A percentile compares a stretch with the other conserved stretches of the same genome.
Conservation (phyloP, 2,113 vertebrate species). For the Chroicocephalus ridibundus region DNA sequence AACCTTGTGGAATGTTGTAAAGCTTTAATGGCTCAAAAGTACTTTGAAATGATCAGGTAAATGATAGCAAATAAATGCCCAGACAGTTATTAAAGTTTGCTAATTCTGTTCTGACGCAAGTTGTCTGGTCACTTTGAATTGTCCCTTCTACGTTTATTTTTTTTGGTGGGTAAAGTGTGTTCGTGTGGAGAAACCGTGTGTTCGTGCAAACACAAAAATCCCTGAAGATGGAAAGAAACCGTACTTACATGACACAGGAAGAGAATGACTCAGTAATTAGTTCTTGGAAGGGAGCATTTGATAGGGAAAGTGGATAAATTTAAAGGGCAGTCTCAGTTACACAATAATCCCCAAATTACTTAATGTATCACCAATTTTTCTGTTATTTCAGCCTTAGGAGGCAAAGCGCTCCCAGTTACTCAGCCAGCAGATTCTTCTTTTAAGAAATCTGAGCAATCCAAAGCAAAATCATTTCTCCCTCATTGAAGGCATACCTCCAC, state of each 20-base stretch:
- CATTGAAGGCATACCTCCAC: background rate
- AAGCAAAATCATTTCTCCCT: background rate
- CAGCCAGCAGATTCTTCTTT: background rate
- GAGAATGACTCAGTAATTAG: conserved; percentile 4
- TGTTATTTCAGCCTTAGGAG: background rate
- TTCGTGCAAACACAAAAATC: rapidly evolving
- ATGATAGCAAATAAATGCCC: background rate
- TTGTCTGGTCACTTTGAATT: background rate
- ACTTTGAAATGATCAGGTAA: conserved; percentile 6
- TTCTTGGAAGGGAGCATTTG: conserved; percentile 30
- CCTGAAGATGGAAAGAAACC: background rate
- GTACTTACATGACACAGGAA: background rate
- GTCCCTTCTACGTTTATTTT: background rate
- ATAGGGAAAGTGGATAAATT: conserved; percentile 34
- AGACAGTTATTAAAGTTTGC: background rate
- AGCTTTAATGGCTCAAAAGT: conserved; percentile 5
- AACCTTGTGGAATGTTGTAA: background rate
- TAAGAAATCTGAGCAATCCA: background rate
- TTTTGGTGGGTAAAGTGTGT: background rate
- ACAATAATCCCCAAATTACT: background rate
- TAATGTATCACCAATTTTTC: background rate
- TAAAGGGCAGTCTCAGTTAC: background rate
- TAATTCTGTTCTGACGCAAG: background rate
- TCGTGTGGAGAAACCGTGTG: background rate
- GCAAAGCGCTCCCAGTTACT: background rate